phyloP scores from a whole-genome alignment of 1,140 invertebrate genomes.

The Schlechtendalia chinensis region DNA sequence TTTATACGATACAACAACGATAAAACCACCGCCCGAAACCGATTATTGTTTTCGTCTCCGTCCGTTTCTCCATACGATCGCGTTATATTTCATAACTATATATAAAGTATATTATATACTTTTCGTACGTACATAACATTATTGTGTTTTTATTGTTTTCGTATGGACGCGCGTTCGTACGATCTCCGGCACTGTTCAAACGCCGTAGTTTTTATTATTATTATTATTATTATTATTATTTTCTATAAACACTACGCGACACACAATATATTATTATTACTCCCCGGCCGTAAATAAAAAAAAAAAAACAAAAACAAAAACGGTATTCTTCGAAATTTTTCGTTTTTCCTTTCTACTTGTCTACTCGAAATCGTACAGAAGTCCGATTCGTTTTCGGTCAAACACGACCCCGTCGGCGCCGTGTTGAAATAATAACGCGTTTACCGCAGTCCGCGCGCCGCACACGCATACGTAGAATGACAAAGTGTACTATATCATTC shows the following conservation, averaged over 20 bases:
- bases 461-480: too few species aligned
- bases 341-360: background rate
- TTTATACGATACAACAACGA: too few species aligned
- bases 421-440: background rate
- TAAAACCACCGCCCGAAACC: background rate
- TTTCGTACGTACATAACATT: too few species aligned
- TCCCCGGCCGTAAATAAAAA: conserved; percentile 2
- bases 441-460: background rate
- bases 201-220: conserved; percentile 12
- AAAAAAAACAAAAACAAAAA: too few species aligned
- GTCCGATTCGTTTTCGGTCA: background rate
- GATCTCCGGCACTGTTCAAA: conserved; percentile 11
- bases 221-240: background rate
- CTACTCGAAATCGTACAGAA: background rate
- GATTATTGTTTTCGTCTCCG: background rate
- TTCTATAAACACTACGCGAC: conserved; percentile 16
- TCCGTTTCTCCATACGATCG: too few species aligned
- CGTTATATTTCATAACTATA: too few species aligned
- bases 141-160: conserved; percentile 20
- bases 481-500: too few species aligned
- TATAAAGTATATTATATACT: too few species aligned
- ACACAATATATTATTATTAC: too few species aligned
- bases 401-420: conserved; percentile 25
- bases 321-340: background rate
- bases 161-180: too few species aligned